Base-by-base conservation (phyloP, 2,797 vertebrate species). In the Paedocypris micromegethes region DNA sequence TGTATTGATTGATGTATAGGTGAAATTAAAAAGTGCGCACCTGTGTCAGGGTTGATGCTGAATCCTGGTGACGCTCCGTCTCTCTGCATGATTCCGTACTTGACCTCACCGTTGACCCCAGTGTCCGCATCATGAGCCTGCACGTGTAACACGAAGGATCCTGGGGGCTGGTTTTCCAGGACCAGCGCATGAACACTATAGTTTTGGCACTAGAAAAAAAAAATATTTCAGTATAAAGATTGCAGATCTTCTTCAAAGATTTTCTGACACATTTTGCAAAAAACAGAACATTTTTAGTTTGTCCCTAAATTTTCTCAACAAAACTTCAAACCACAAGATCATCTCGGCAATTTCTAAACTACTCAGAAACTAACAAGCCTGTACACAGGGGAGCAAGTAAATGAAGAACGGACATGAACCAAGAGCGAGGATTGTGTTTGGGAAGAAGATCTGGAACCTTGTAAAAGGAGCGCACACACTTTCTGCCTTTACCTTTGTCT, bases 1-100 rank as follows among this genome's bases (percentile, higher is more conserved):
- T 23, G 23, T 23, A 23, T 23, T 23, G 23, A 23, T 23, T 23
- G 23, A 23, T 23, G 23, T 23, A 23, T 23, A 23, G 23, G 38
- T 2, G 23, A 42, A n/a, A 6, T 23, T 9, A 8, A 4, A 6
- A 50, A 66, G 43, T 49, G 68, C 70, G 69, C 75, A 94, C 94
- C 94, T 68, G 91, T 91, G 77, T 91, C 85, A 0, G 90, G 78
- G 51, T 93, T 82, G 43, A 96, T 92, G 80, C 76, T 79, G 66
- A 96, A 95, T 9, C 87, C 88, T 0, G 89, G 87, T 1, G 86
- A 88, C 58, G 88, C 78, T 0, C 91, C 92, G 0, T 94, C 90
- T 56, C 89, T 80, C 77, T 92, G 87, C 92, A 94, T 92, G 82
- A 96, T 90, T 53, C 92, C 90, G 0, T 94, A 96, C 38, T 88